These are phyloP conservation scores for Dipodomys spectabilis DNA, from an alignment of 2,113 vertebrate species.

Conservation along the genomic window DNA sequence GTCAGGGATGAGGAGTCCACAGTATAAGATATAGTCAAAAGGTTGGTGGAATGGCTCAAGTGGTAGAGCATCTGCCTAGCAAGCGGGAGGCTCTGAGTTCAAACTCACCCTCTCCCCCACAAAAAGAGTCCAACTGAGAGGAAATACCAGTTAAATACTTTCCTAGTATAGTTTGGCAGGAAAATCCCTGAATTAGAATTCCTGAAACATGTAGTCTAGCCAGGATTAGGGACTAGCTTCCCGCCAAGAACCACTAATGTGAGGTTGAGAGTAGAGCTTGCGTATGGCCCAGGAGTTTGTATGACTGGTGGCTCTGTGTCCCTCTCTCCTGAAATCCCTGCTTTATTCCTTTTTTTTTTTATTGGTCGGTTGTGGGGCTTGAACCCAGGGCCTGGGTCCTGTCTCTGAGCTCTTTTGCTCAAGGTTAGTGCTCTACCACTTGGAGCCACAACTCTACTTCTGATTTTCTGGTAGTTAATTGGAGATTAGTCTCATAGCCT, in stretches of 20 bases:
- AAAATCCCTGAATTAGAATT: constrained; percentile 23
- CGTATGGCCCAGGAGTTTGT: background rate
- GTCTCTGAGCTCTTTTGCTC: too few relatives aligned
- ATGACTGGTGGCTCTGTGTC: background rate
- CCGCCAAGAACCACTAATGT: background rate
- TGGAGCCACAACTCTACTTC: too few relatives aligned
- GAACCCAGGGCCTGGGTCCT: too few relatives aligned
- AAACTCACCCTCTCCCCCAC: too few relatives aligned
- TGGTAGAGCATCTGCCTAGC: too few relatives aligned
- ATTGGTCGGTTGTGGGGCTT: too few relatives aligned
- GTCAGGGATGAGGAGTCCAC: background rate
- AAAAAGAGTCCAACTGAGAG: background rate
- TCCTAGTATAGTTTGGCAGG: constrained; percentile 16
- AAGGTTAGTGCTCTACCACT: too few relatives aligned
- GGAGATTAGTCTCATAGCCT: too few relatives aligned
- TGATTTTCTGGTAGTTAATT: too few relatives aligned
- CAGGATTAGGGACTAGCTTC: constrained; percentile 20
- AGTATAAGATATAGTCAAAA: background rate
- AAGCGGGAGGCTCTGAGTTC: too few relatives aligned
- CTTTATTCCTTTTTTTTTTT: background rate
- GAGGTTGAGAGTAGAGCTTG: background rate
- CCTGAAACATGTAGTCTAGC: background rate
- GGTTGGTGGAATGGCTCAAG: too few relatives aligned
- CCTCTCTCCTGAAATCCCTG: background rate
- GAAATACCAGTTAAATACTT: constrained; percentile 14